These are phyloP conservation scores for Cryptoprocta ferox DNA, from an alignment of 2,797 vertebrate species.

Conservation along the genomic window DNA sequence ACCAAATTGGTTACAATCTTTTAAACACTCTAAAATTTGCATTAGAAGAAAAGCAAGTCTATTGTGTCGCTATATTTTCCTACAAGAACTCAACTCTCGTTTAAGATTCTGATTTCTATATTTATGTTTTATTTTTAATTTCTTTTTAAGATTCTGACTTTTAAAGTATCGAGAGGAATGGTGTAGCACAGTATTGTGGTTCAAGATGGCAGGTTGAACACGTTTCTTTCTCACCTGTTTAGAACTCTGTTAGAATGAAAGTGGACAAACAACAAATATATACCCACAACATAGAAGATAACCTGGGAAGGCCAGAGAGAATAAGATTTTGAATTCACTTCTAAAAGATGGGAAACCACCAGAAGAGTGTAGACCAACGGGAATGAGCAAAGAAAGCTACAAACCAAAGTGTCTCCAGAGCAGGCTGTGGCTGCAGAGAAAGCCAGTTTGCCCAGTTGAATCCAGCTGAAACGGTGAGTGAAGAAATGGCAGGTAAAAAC, in stretches of 20 bases:
- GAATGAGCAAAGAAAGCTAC: not conserved
- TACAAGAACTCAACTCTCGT: not conserved
- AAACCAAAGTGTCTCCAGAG: not conserved
- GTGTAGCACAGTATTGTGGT: not conserved
- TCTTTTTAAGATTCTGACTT: not conserved
- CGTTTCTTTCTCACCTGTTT: not conserved
- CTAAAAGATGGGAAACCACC: not conserved
- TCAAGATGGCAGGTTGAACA: not conserved
- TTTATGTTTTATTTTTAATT: not conserved
- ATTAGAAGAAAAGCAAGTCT: conserved; percentile 1
- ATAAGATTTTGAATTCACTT: not conserved
- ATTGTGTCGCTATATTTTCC: not conserved
- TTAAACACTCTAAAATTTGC: not conserved
- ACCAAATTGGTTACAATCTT: not conserved
- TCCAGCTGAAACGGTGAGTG: not conserved
- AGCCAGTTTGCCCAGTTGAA: not conserved
- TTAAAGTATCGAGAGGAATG: not conserved
- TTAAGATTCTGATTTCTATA: not conserved
- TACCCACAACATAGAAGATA: not conserved
- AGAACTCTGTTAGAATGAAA: not conserved
- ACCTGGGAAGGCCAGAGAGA: not conserved
- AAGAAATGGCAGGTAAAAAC: not conserved
- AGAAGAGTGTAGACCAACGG: not conserved
- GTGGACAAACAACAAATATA: not conserved
- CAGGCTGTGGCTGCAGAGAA: not conserved